A percentile compares a stretch with the other conserved stretches of the same genome.
phyloP scores from a whole-genome alignment of 2,888 invertebrate genomes.

The Latheticus oryzae region DNA sequence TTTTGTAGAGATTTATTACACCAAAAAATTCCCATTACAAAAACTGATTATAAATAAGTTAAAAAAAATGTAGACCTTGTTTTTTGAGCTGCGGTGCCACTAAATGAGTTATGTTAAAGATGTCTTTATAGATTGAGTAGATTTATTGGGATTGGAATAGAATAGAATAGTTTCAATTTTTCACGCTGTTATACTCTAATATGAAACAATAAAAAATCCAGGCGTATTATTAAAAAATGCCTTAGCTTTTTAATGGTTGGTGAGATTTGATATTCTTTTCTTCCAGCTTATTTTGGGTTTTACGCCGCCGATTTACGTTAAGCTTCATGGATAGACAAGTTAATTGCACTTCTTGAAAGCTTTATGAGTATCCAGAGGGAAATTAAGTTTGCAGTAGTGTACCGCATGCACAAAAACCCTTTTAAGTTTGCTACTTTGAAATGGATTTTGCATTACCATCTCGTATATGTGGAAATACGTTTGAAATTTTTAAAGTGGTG shows the following conservation, averaged over 20 bases:
- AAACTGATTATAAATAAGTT: too few relatives aligned
- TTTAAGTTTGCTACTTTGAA: constrained; percentile 16
- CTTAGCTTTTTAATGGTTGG: constrained; percentile 5
- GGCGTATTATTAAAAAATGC: background rate
- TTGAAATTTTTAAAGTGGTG: constrained; percentile 11
- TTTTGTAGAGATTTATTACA: too few relatives aligned
- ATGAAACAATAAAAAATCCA: too few relatives aligned
- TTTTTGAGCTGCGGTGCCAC: too few relatives aligned
- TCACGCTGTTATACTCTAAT: too few relatives aligned
- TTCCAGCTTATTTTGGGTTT: constrained; percentile 5
- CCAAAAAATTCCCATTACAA: too few relatives aligned
- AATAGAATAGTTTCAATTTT: too few relatives aligned
- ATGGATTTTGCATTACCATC: constrained; percentile 7
- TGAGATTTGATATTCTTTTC: constrained; percentile 5
- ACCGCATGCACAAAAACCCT: constrained; percentile 26
- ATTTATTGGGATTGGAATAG: too few relatives aligned
- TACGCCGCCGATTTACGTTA: constrained; percentile 14
- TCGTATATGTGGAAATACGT: constrained; percentile 7
- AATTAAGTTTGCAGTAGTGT: constrained; percentile 31
- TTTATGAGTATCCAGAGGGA: constrained; percentile 32
- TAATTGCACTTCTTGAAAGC: constrained; percentile 28
- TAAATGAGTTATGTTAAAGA: too few relatives aligned
- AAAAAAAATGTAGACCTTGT: too few relatives aligned
- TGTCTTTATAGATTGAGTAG: too few relatives aligned
- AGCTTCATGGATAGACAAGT: constrained; percentile 26